phyloP scores from a whole-genome alignment of 2,797 vertebrate genomes.

The Crax fasciolata region DNA sequence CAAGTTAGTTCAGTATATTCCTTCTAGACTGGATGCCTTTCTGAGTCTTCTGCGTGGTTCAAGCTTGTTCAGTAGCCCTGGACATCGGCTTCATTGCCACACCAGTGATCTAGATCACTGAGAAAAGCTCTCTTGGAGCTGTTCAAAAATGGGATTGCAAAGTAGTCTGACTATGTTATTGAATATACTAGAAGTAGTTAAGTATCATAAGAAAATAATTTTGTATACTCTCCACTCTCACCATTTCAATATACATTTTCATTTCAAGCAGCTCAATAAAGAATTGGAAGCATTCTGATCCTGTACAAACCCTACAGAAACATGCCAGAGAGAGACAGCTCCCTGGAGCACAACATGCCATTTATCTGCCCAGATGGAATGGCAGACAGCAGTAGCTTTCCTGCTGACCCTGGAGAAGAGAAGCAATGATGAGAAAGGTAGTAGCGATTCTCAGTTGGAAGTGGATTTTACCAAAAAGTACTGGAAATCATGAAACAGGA shows the following conservation, averaged over 20 bases:
- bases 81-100: neutral
- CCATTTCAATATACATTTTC: neutral
- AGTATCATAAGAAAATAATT: neutral
- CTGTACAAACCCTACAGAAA: neutral
- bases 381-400: neutral
- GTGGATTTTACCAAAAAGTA: neutral
- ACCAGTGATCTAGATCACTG: rapidly evolving
- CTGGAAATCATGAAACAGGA: neutral
- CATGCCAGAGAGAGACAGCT: neutral
- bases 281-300: neutral
- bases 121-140: neutral
- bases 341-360: neutral
- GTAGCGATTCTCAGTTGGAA: neutral
- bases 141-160: neutral
- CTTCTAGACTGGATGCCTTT: rapidly evolving
- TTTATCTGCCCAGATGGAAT: neutral
- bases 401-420: neutral
- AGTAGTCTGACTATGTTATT: neutral
- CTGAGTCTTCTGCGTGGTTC: neutral
- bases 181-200: neutral
- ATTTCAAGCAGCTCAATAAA: neutral
- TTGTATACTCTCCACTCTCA: neutral
- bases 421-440: neutral
- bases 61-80: neutral
- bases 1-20: neutral